Evolutionary conservation across 2,113 vertebrate genomes (phyloP).

Genomic region (Geococcyx californianus): DNA sequence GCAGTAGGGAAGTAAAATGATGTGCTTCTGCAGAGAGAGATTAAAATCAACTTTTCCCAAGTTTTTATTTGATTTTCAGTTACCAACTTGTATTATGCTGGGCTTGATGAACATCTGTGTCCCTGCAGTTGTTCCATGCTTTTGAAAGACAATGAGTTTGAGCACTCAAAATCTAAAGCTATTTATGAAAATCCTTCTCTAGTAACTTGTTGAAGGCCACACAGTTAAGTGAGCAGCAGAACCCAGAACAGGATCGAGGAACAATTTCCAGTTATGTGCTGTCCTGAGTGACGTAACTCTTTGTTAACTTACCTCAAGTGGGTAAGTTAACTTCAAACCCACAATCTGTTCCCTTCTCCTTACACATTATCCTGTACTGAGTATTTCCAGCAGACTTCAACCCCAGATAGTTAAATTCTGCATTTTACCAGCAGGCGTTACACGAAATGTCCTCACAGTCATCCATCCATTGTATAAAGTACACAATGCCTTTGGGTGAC

Average conservation of each 20-base stretch:
- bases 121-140: not conserved
- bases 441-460: not conserved
- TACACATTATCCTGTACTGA: not conserved
- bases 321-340: not conserved
- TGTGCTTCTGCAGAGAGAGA: not conserved
- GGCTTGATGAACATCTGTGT: not conserved
- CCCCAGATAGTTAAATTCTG: not conserved
- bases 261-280: not conserved
- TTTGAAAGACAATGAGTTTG: not conserved
- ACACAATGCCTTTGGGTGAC: not conserved
- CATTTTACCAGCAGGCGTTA: not conserved
- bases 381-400: not conserved
- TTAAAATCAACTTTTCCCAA: not conserved
- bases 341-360: not conserved
- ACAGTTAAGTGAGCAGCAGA: not conserved
- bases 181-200: not conserved
- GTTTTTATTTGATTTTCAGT: not conserved
- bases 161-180: slow-evolving; percentile 13
- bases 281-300: not conserved
- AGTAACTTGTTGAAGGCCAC: not conserved
- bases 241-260: not conserved
- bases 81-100: not conserved
- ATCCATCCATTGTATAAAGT: rapidly evolving
- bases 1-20: not conserved
- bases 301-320: slow-evolving; percentile 21